A percentile compares a stretch with the other conserved stretches of the same genome.
These are phyloP conservation scores for Latrodectus elegans DNA, from an alignment of 2,888 invertebrate genomes.

Conservation along the genomic window DNA sequence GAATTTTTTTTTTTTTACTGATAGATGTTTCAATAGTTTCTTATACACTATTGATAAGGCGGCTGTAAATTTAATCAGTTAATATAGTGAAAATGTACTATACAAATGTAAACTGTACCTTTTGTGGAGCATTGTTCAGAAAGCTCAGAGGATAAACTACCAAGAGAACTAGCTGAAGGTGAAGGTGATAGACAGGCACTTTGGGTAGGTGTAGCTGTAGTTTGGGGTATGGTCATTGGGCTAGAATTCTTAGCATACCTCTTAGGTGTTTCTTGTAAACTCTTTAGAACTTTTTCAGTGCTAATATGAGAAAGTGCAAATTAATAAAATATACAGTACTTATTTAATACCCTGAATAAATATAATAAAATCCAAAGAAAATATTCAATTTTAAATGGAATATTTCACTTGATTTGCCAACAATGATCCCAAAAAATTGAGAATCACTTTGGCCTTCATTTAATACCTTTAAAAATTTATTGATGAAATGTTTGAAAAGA, in stretches of 20 bases:
- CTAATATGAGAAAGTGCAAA: not conserved
- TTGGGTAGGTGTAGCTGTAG: conserved; percentile 50
- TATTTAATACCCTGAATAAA: not conserved
- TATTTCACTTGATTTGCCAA: no score
- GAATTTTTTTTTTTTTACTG: no score
- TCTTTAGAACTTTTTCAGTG: conserved; percentile 56
- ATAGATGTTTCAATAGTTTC: no score
- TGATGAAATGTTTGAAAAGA: no score
- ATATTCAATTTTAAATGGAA: no score
- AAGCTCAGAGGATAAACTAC: conserved; percentile 64
- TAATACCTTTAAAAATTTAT: no score
- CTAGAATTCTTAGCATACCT: conserved; percentile 17
- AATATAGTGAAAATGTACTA: no score
- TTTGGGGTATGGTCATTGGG: conserved; percentile 1
- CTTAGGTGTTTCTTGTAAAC: conserved; percentile 40
- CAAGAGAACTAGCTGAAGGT: conserved; percentile 58
- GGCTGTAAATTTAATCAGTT: no score
- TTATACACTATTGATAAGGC: no score
- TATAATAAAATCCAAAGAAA: not conserved
- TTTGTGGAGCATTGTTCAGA: conserved; percentile 53
- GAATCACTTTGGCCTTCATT: no score
- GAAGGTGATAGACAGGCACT: conserved; percentile 65
- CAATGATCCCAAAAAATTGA: no score
- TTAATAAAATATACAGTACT: not conserved
- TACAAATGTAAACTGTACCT: conserved; percentile 11